phyloP scores from a whole-genome alignment of 2,113 vertebrate species.

The Elephantulus edwardii region DNA sequence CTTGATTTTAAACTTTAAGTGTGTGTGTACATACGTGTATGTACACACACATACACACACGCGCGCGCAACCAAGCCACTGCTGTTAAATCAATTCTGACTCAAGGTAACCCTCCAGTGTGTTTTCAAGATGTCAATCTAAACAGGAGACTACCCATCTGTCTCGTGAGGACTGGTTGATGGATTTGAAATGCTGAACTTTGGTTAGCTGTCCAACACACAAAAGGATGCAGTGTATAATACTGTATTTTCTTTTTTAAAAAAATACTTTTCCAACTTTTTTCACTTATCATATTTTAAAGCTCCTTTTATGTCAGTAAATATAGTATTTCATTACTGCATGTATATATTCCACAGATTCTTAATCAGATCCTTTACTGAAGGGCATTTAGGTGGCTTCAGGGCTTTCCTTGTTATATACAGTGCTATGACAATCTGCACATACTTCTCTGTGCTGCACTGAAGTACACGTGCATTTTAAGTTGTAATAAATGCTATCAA shows the following conservation, averaged over 20 bases:
- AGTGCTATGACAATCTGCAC: not conserved
- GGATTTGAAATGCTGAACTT: too few species aligned
- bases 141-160: too few species aligned
- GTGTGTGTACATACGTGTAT: too few species aligned
- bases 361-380: not conserved
- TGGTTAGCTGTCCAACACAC: too few species aligned
- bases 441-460: not conserved
- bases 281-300: not conserved
- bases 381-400: not conserved
- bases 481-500: constrained; percentile 36
- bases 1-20: too few species aligned
- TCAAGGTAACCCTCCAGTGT: too few species aligned
- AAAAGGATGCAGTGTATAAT: not conserved
- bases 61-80: too few species aligned
- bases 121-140: too few species aligned
- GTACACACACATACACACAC: too few species aligned
- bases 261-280: not conserved
- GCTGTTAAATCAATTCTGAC: too few species aligned
- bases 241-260: not conserved
- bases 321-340: not conserved
- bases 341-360: not conserved
- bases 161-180: too few species aligned
- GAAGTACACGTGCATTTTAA: not conserved
- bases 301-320: not conserved
- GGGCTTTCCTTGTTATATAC: not conserved